Base-by-base conservation (phyloP, 2,888 invertebrate genomes). In the Vannuccia rotundouncinata region DNA sequence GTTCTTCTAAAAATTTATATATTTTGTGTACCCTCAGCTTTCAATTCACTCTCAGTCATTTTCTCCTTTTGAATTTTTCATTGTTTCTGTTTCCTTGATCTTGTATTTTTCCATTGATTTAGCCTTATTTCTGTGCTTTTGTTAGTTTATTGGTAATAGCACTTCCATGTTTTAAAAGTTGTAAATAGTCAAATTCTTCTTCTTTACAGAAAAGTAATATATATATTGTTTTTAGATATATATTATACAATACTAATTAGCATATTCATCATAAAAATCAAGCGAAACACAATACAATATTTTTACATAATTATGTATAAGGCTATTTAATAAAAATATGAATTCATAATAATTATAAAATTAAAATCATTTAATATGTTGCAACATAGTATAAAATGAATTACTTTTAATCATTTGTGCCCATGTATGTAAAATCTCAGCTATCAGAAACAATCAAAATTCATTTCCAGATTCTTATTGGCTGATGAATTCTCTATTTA, bases 341-440 rank as follows among this genome's bases (percentile, higher is more conserved):
- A 10, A n/a, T n/a, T n/a, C n/a, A n/a, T n/a, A n/a, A n/a, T n/a
- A n/a, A n/a, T 29, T 76, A 29, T n/a, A 74, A 17, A 17, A 17
- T 22, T 17, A 73, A 73, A 78, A 78, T 74, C 0, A 81, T 22
- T 5, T 13, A 22, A n/a, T 76, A 13, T 5, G 1, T 81, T n/a
- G n/a, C n/a, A n/a, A 0, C 17, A 29, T 28, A n/a, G 45, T 45
- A 45, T 45, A 22, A 76, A 31, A 25, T 81, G 2, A 78, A 78
- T 79, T 75, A 59, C 31, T 31, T 82, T 81, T 59, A 30, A 29
- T 27, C n/a, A n/a, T n/a, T n/a, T n/a, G n/a, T n/a, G n/a, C n/a
- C n/a, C n/a, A n/a, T n/a, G n/a, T n/a, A n/a, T n/a, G n/a, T n/a
- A n/a, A n/a, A n/a, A n/a, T n/a, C n/a, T n/a, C n/a, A n/a, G n/a